Percentiles rank a stretch among this genome's conserved stretches.
Conservation (phyloP, 2,888 invertebrate genomes). For the Nymphalis urticae region DNA sequence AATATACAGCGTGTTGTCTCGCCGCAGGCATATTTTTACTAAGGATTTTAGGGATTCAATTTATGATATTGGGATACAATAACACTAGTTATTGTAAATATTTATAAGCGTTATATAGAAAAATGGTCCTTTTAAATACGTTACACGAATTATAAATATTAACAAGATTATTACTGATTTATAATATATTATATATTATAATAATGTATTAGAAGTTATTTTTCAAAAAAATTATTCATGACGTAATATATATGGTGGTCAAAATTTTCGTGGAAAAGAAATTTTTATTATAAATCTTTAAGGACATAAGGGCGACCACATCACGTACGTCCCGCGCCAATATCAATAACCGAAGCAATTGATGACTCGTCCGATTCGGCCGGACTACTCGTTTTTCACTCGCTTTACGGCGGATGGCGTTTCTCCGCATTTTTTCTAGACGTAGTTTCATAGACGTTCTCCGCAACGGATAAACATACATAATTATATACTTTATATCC, state of each 20-base stretch:
- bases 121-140: too few relatives aligned
- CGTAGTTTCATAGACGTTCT: too few relatives aligned
- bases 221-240: too few relatives aligned
- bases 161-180: neutral
- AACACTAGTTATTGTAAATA: neutral
- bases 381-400: conserved; percentile 68
- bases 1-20: conserved; percentile 75
- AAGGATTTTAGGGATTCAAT: neutral
- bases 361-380: conserved; percentile 78
- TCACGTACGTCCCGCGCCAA: conserved; percentile 49
- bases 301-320: conserved; percentile 28
- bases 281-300: conserved; percentile 17
- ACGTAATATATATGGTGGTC: neutral
- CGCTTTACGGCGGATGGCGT: conserved; percentile 68
- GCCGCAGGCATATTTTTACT: conserved; percentile 55
- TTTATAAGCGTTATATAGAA: too few relatives aligned
- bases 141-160: neutral
- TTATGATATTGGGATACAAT: neutral
- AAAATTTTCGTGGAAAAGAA: neutral
- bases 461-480: too few relatives aligned
- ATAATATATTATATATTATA: too few relatives aligned
- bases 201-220: neutral
- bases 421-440: too few relatives aligned
- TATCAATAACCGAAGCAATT: conserved; percentile 78
- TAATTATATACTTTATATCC: conserved; percentile 21